Conservation (phyloP, 1,140 invertebrate species). For the Antheraea pernyi region DNA sequence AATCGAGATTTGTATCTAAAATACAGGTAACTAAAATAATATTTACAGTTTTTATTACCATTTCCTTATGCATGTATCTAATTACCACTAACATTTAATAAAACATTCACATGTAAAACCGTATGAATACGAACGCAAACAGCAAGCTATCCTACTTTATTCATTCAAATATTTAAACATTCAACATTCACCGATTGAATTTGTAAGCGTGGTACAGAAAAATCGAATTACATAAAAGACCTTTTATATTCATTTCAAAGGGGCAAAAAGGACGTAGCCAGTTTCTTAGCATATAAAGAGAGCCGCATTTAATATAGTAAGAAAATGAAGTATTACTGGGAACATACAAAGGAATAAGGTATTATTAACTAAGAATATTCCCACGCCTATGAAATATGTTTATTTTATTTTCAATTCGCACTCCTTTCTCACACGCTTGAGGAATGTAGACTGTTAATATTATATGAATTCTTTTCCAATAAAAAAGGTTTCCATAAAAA, state of each 20-base stretch:
- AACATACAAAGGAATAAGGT: neutral
- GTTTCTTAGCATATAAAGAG: neutral
- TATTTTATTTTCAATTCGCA: neutral
- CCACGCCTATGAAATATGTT: neutral
- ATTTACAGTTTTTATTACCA: too few relatives aligned
- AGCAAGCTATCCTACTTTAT: neutral
- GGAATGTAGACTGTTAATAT: neutral
- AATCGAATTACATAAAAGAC: conserved; percentile 1
- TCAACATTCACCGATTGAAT: neutral
- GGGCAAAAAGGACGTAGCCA: neutral
- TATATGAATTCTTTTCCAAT: neutral
- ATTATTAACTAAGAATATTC: conserved; percentile 1
- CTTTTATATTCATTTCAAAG: conserved; percentile 1
- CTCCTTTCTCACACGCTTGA: neutral
- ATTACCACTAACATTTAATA: neutral
- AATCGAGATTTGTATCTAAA: too few relatives aligned
- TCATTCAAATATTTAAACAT: neutral
- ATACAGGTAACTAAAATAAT: too few relatives aligned
- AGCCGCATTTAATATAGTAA: conserved; percentile 1
- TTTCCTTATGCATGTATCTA: neutral
- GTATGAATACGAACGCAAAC: neutral
- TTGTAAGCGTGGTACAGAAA: neutral
- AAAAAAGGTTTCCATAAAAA: too few relatives aligned
- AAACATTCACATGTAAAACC: neutral
- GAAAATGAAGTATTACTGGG: neutral